These are phyloP conservation scores for Taphrorychus bicolor DNA, from an alignment of 2,888 invertebrate genomes.

Conservation along the genomic window DNA sequence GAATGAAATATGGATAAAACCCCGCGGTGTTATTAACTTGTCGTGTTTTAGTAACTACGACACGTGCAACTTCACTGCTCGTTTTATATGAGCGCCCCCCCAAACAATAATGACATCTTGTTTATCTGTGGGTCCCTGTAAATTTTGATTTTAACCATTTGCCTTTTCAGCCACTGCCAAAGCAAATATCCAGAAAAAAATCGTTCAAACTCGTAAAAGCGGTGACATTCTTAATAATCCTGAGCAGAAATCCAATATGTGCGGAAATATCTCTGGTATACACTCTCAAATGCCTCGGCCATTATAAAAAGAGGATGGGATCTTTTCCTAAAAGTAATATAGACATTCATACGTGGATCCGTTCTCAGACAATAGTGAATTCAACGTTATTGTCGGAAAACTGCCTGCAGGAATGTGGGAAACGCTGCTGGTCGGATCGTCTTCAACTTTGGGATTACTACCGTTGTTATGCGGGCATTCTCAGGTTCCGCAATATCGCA, in stretches of 20 bases:
- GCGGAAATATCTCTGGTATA: conserved; percentile 8
- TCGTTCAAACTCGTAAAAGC: no score
- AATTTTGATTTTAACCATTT: no score
- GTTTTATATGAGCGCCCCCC: not conserved
- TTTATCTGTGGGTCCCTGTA: no score
- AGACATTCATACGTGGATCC: conserved; percentile 32
- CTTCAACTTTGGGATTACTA: conserved; percentile 28
- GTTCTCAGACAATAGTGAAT: conserved; percentile 16
- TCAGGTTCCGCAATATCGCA: conserved; percentile 19
- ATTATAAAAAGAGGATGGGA: conserved; percentile 14
- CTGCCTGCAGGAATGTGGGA: conserved; percentile 24
- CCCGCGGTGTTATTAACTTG: conserved; percentile 3
- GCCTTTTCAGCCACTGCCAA: no score
- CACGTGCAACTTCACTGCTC: not conserved
- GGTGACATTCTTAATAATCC: no score
- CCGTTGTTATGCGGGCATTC: conserved; percentile 19
- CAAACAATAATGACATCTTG: not conserved
- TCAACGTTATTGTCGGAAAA: conserved; percentile 24
- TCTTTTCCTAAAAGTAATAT: conserved; percentile 33
- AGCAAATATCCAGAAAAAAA: no score
- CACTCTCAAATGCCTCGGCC: conserved; percentile 7
- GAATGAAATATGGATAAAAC: conserved; percentile 12
- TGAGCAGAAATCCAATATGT: conserved; percentile 13
- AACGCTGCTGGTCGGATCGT: conserved; percentile 23
- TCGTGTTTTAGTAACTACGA: not conserved